Evolutionary conservation across 2,888 invertebrate genomes (phyloP), one percentile per base, ranked within the genome.

Genomic region (Parnassius smintheus): DNA sequence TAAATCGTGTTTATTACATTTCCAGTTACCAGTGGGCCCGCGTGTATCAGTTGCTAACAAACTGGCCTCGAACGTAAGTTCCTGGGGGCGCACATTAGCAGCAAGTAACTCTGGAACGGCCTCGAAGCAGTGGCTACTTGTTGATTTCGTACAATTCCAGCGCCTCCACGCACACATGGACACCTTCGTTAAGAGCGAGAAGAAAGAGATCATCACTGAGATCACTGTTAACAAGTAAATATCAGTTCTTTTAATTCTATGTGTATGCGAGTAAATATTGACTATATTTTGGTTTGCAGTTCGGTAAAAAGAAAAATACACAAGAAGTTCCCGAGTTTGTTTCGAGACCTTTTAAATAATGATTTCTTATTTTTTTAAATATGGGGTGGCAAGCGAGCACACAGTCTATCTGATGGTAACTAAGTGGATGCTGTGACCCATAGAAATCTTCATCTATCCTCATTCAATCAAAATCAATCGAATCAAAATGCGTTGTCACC

Each of bases 71-170:
- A 94, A 93, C 73, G 95, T 95, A 1, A 90, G 93, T 62, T 92
- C 94, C 4, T 98, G 98, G 98, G 94, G 95, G 0, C 91, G 93
- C 51, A 84, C 93, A 1, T 93, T 98, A 74, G 92, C 94, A 0
- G 86, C 76, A 9, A 94, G 93, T 79, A 96, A 96, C 88, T 96
- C 96, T 45, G 96, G 95, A 13, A 96, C 96, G 52, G 96, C 96
- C 65, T 95, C 95, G 81, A 96, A 97, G 77, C 97, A 98, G 79
- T 98, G 98, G 98, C 93, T 97, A 72, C 92, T 96, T 7, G 93
- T 97, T 0, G 96, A 97, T 81, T 95, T 95, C 75, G 94, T 93
- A 57, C 91, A 92, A 66, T 93, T 95, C 61, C 77, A 81, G 52
- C 71, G 77, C 2, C 69, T 86, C 3, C 68, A 67, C 1, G 66